Base-by-base conservation (phyloP, 2,113 vertebrate species). In the Seriola rivoliana region DNA sequence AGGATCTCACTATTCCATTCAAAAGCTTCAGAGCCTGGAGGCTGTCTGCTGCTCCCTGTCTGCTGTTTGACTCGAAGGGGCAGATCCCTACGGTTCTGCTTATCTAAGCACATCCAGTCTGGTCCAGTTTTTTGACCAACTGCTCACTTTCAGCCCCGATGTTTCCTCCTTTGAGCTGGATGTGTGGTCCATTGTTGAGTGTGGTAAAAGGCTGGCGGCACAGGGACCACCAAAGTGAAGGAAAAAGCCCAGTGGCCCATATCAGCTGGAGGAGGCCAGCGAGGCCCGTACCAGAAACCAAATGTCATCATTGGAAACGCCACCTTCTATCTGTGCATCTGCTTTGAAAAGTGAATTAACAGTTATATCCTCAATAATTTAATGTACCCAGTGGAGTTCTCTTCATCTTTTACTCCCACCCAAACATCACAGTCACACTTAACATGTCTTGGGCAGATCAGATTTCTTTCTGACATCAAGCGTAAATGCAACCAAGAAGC, bases 101-200 rank as follows among this genome's bases (percentile, higher is more conserved):
- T 92, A 93, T 92, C 86, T 90, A 85, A 94, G 90, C 93, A 93
- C 90, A 93, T 93, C 88, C 87, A 86, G 89, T 89, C 88, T 80
- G 83, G 86, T 91, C 89, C 77, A 88, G 82, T 87, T 93, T 91
- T 46, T 88, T 93, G 90, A 90, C 88, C 89, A 74, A 16, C 71
- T 81, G 81, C 88, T 90, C 81, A 82, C 87, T 92, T 89, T 75
- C 81, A 87, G 85, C 69, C 67, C 84, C 69, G 7, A 79, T 59
- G 81, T 87, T 82, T 91, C 70, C 80, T 90, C 64, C 69, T 88
- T 91, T 90, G 74, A 88, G 91, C 87, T 79, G 90, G 66, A 90
- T 93, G 92, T 95, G 93, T 94, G 93, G 93, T 94, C 94, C 75
- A 76, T 83, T 89, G 88, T 85, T 29, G 88, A 92, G 85, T 68